phyloP scores from a whole-genome alignment of 92 coral and sea anemone genomes.

The Zoanthus sociatus region DNA sequence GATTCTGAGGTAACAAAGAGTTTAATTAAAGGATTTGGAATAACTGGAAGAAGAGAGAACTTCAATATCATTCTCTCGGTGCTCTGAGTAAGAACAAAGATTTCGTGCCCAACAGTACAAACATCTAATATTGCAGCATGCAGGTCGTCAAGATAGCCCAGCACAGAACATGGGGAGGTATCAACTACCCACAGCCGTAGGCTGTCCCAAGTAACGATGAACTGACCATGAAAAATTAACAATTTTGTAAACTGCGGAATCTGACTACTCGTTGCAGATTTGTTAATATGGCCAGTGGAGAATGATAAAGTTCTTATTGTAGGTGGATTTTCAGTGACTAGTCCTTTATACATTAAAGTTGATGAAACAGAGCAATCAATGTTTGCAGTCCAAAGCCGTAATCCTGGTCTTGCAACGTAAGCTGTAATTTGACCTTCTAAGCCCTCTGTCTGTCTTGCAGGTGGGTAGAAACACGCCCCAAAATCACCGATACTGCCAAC shows the following conservation, averaged over 20 bases:
- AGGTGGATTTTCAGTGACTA: conserved; percentile 87
- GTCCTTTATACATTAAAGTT: conserved; percentile 90
- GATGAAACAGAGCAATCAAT: conserved; percentile 84
- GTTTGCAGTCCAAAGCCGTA: conserved; percentile 90
- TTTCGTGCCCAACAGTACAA: conserved; percentile 89
- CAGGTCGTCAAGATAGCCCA: conserved; percentile 81
- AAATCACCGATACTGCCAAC: conserved; percentile 69
- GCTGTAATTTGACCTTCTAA: conserved; percentile 31
- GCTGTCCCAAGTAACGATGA: conserved; percentile 89
- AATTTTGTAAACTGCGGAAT: conserved; percentile 79
- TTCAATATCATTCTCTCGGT: conserved; percentile 74
- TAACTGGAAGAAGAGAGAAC: conserved; percentile 75
- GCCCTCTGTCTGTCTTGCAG: conserved; percentile 66
- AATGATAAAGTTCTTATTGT: conserved; percentile 73
- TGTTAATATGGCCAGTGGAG: conserved; percentile 45
- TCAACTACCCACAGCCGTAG: conserved; percentile 91
- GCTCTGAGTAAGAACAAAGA: conserved; percentile 78
- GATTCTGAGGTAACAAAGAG: conserved; percentile 47
- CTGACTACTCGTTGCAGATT: conserved; percentile 54
- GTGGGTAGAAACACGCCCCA: conserved; percentile 88
- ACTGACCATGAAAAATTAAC: conserved; percentile 80
- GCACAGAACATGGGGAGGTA: conserved; percentile 81
- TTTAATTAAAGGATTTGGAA: conserved; percentile 77
- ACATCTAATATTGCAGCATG: conserved; percentile 84
- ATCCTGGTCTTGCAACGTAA: conserved; percentile 87